Percentiles rank a stretch among this genome's conserved stretches.
Evolutionary conservation across 2,797 vertebrate genomes (phyloP).

Genomic region (Lepidocolaptes lacrymiger): DNA sequence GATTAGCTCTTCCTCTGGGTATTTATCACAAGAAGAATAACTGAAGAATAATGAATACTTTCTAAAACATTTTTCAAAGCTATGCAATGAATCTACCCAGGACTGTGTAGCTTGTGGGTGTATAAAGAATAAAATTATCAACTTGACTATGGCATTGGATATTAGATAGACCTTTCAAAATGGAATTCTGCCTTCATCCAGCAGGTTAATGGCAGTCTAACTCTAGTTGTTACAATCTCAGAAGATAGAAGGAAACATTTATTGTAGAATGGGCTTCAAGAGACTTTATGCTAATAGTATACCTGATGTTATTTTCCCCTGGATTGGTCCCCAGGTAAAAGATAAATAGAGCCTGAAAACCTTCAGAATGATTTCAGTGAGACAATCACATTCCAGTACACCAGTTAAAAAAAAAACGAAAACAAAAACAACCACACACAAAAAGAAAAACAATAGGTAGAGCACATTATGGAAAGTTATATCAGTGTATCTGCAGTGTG

Average conservation of each 20-base stretch:
- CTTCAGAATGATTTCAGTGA: neutral
- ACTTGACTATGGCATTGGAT: neutral
- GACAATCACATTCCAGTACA: rapidly evolving
- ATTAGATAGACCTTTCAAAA: neutral
- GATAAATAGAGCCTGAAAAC: neutral
- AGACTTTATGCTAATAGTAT: neutral
- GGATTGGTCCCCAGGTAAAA: neutral
- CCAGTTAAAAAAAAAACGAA: neutral
- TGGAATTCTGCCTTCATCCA: neutral
- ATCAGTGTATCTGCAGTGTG: neutral
- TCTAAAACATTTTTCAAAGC: neutral
- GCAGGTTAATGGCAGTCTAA: neutral
- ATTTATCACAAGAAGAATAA: neutral
- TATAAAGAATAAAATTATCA: neutral
- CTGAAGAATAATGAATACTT: neutral
- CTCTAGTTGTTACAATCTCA: neutral
- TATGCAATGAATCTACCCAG: neutral
- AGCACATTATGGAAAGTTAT: neutral
- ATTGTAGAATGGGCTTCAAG: neutral
- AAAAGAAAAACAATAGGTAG: neutral
- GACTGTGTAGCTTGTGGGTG: neutral
- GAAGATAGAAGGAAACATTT: neutral
- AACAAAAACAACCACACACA: neutral
- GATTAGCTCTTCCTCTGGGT: neutral
- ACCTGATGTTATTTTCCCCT: neutral